Base-by-base conservation (phyloP, 1,140 invertebrate genomes). In the Colletes gigas region DNA sequence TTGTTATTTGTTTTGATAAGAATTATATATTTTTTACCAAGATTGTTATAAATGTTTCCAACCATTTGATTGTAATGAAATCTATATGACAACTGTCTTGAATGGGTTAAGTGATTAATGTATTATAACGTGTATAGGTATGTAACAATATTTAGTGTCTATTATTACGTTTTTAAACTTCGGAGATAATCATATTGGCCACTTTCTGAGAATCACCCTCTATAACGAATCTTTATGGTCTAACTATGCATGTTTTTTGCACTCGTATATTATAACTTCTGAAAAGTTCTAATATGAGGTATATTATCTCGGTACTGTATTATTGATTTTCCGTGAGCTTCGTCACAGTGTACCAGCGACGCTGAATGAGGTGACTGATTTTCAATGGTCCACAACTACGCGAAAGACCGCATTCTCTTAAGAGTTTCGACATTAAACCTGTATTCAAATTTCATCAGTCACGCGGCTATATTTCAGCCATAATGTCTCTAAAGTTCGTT, bases 301-400 rank as follows among this genome's bases (percentile, higher is more conserved):
- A 39, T 41, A 50, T 67, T 77, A 74, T 65, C 66, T 50, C 10
- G 41, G 41, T 47, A 15, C 12, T 9, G 15, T 39, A 47, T 59
- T 59, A 83, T 83, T 52, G 70, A 84, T 71, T 84, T 82, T 69
- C 68, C 50, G 3, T 7, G 41, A 60, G 69, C 68, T 71, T 44
- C 59, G 57, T 70, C 52, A 52, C n/a, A 12, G 65, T 69, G 17
- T 52, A 57, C 68, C 30, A 57, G 52, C 47, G 30, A 21, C 14
- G 55, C 12, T 83, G 82, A 83, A 83, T 81, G 74, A 78, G 55
- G 73, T 68, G 82, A 82, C 82, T 83, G 65, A 83, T 83, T 83
- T 83, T 83, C 82, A 83, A 83, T 83, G 79, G 82, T 21, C 55
- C 50, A 17, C 19, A 55, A 52, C 78, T 54, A 55, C 19, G 12